These are phyloP conservation scores for Cosmorhoe ocellata DNA, from an alignment of 2,888 invertebrate genomes.

Conservation along the genomic window DNA sequence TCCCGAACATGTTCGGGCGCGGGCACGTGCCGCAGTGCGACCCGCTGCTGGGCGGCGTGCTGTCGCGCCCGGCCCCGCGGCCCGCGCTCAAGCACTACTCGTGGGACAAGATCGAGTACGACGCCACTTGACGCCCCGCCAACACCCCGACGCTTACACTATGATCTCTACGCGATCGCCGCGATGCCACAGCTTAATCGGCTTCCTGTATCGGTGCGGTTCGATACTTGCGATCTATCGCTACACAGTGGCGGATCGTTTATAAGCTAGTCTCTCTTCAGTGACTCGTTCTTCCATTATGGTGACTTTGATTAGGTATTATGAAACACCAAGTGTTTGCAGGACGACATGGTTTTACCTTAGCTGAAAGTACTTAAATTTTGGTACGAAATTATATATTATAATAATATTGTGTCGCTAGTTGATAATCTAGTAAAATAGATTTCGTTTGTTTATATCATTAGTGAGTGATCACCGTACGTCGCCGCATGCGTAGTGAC, in stretches of 20 bases:
- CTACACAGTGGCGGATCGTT: constrained; percentile 49
- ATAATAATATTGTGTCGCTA: constrained; percentile 66
- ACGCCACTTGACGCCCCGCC: constrained; percentile 79
- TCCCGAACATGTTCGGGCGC: constrained; percentile 75
- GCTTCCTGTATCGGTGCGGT: constrained; percentile 20
- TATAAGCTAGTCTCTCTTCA: constrained; percentile 60
- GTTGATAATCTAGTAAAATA: constrained; percentile 54
- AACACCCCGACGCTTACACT: constrained; percentile 25
- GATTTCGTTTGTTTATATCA: constrained; percentile 59
- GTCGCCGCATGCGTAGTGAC: constrained; percentile 52
- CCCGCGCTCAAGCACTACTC: constrained; percentile 85
- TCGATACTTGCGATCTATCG: constrained; percentile 33
- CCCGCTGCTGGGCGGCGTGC: constrained; percentile 87
- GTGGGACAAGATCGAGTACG: constrained; percentile 91
- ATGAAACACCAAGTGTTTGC: constrained; percentile 71
- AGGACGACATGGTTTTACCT: constrained; percentile 52
- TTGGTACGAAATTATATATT: constrained; percentile 54
- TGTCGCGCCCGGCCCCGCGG: constrained; percentile 82
- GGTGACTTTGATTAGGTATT: constrained; percentile 54
- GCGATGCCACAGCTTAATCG: constrained; percentile 17
- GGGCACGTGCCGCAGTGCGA: constrained; percentile 84
- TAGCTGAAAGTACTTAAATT: constrained; percentile 68
- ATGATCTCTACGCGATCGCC: constrained; percentile 46
- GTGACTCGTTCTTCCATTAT: constrained; percentile 66
- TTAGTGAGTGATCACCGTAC: constrained; percentile 57